Conservation (phyloP, 2,113 vertebrate genomes). For the Thamnaconus septentrionalis region DNA sequence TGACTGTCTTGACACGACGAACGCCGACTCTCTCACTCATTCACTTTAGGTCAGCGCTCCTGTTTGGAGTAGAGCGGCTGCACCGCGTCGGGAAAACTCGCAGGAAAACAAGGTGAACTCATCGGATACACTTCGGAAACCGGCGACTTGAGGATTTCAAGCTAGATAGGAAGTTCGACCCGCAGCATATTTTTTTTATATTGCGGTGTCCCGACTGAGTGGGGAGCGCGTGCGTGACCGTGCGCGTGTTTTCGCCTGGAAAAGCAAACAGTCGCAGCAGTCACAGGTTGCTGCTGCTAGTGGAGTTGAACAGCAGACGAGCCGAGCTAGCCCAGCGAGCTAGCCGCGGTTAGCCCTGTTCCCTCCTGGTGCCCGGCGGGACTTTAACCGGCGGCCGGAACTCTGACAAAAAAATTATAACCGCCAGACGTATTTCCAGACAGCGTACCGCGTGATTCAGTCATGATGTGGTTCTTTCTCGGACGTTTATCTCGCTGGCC, state of each 20-base stretch:
- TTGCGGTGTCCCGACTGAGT: constrained; percentile 2
- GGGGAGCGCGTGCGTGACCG: background rate
- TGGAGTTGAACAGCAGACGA: constrained; percentile 32
- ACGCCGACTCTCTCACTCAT: constrained; percentile 2
- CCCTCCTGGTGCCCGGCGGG: background rate
- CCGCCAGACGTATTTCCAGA: background rate
- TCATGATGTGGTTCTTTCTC: constrained; percentile 43
- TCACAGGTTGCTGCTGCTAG: constrained; percentile 37
- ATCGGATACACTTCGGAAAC: background rate
- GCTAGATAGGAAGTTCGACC: background rate
- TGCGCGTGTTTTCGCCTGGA: background rate
- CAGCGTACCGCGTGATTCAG: background rate
- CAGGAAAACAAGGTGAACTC: constrained; percentile 6
- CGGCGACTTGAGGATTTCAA: fast-evolving
- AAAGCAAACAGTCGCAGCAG: constrained; percentile 44
- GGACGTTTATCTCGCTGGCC: constrained; percentile 53
- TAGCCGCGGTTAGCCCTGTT: constrained; percentile 23
- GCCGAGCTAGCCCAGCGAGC: constrained; percentile 42
- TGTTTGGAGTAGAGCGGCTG: constrained; percentile 15
- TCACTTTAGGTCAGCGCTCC: constrained; percentile 36
- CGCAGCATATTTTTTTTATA: background rate
- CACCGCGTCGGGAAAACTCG: constrained; percentile 1
- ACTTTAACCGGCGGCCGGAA: background rate
- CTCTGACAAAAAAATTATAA: background rate
- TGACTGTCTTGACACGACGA: background rate